Evolutionary conservation across 2,888 invertebrate genomes (phyloP).

Genomic region (Gymnocheta viridis): DNA sequence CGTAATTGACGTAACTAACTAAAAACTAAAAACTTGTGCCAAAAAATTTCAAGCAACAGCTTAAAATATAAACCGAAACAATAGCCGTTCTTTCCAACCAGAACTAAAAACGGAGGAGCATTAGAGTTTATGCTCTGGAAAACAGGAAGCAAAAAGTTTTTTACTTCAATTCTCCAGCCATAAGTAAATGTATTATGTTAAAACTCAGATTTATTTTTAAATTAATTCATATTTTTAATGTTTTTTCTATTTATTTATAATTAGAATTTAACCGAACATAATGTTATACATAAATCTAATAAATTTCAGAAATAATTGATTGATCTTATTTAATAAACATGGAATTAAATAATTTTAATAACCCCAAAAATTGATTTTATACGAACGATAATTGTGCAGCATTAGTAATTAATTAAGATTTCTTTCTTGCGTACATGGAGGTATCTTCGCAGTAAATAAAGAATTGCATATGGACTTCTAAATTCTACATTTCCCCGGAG

Average conservation of each 20-base stretch:
- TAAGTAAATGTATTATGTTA: neutral
- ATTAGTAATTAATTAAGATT: too few species aligned
- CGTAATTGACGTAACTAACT: conserved; percentile 27
- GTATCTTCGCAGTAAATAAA: too few species aligned
- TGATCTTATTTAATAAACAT: too few species aligned
- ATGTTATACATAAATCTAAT: too few species aligned
- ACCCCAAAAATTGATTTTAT: too few species aligned
- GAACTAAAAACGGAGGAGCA: neutral
- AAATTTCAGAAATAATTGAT: too few species aligned
- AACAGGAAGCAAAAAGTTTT: conserved; percentile 7
- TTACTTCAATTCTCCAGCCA: neutral
- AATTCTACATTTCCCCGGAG: too few species aligned
- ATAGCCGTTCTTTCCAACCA: neutral
- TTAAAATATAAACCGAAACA: conserved; percentile 6
- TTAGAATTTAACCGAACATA: neutral
- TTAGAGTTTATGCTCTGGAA: neutral
- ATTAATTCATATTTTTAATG: neutral
- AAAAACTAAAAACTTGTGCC: conserved; percentile 56
- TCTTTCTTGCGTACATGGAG: too few species aligned
- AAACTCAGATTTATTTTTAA: neutral
- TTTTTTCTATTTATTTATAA: neutral
- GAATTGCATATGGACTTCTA: too few species aligned
- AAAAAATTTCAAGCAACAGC: conserved; percentile 28
- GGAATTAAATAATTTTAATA: too few species aligned
- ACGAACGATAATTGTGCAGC: too few species aligned